phyloP scores from a whole-genome alignment of 2,888 invertebrate species.

The Microctonus hyperodae region DNA sequence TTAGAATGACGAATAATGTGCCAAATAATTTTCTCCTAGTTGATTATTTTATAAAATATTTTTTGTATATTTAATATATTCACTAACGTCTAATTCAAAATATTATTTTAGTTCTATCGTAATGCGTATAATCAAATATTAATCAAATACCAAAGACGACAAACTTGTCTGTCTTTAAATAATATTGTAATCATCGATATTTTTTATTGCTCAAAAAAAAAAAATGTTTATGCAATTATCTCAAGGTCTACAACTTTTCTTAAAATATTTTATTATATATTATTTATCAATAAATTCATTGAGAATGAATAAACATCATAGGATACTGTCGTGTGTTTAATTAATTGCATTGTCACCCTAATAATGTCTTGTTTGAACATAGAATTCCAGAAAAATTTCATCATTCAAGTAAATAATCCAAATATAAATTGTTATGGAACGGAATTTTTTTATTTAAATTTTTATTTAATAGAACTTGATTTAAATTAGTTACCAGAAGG shows the following conservation, averaged over 20 bases:
- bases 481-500: too few species aligned
- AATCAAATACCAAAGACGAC: neutral
- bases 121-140: neutral
- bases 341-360: too few species aligned
- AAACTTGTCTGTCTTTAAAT: neutral
- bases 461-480: too few species aligned
- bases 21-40: constrained; percentile 20
- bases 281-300: constrained; percentile 23
- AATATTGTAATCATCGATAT: neutral
- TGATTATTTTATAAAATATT: constrained; percentile 3
- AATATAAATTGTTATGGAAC: too few species aligned
- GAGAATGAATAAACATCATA: constrained; percentile 6
- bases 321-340: neutral
- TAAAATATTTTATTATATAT: constrained; percentile 24
- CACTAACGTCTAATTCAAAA: neutral
- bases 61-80: constrained; percentile 11
- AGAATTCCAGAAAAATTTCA: too few species aligned
- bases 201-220: constrained; percentile 8
- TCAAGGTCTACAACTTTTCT: constrained; percentile 25
- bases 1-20: constrained; percentile 24
- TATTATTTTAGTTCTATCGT: neutral
- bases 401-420: too few species aligned
- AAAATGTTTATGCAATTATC: constrained; percentile 4
- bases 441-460: too few species aligned
- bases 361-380: too few species aligned